Evolutionary conservation across 2,797 vertebrate species (phyloP), one percentile per base, ranked within the genome.

Genomic region (Gymnodraco acuticeps): DNA sequence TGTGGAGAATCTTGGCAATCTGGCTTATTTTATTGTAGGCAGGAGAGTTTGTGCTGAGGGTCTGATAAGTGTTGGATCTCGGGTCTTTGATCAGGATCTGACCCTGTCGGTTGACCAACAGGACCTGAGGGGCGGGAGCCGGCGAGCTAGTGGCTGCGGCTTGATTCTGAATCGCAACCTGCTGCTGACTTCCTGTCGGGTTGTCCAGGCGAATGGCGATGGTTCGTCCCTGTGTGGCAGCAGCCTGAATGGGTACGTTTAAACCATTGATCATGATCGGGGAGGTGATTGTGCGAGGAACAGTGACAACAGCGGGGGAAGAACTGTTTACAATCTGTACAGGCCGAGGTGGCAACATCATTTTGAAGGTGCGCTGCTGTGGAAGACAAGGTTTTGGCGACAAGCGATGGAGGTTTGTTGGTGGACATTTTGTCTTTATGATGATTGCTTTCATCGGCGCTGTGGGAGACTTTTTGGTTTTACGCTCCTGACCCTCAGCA

Each of bases 11-110:
- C 69, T 91, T 95, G 12, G 94, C 94, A 11, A 96, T 95, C 60
- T 93, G 94, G 64, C 94, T 95, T 53, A 95, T 95, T 64, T 86
- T 93, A 58, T 33, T 91, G 62, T 94, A 94, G 1, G 94, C 72
- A 0, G 94, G 93, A 1, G 94, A 94, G 64, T 89, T 93, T 3
- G 91, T 10, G 51, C 17, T 84, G 46, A 94, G 81, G 0, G 88
- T 27, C 70, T 95, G 95, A 50, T 91, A 95, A 0, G 93, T 95
- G 88, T 95, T 95, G 5, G 90, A 88, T 60, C 82, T 89, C 0
- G 92, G 90, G 87, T 97, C 93, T 91, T 96, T 97, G 77, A 96
- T 85, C 17, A 98, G 94, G 76, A 98, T 95, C 82, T 96, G 97
- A n/a, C 96, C 96, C 46, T 95, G 88, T 15, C 96, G 93, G 89